Evolutionary conservation across 2,113 vertebrate species (phyloP).

Genomic region (Recurvirostra avosetta): DNA sequence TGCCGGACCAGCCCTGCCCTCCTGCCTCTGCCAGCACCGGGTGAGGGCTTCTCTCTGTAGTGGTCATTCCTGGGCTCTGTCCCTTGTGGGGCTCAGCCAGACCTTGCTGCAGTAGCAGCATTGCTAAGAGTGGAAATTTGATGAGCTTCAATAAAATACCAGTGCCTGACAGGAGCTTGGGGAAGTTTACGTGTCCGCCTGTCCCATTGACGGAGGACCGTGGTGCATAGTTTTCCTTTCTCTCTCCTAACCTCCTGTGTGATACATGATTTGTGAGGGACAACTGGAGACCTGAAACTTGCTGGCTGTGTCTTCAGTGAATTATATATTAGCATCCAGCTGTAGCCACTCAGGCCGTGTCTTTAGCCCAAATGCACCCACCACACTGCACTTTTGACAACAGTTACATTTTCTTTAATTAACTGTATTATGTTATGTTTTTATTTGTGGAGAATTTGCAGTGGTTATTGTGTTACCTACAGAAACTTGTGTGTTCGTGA

Average conservation of each 20-base stretch:
- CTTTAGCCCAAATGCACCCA: neutral
- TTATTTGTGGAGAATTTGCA: neutral
- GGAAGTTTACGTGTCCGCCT: accelerated
- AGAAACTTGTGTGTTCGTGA: neutral
- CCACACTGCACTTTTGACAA: neutral
- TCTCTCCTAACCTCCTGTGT: neutral
- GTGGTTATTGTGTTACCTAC: neutral
- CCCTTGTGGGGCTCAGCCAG: neutral
- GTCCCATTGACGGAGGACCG: neutral
- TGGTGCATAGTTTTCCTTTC: neutral
- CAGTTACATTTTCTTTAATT: neutral
- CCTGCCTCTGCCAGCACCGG: neutral
- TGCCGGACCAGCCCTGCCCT: neutral
- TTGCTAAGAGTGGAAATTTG: neutral
- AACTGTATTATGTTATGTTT: neutral
- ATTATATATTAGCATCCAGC: neutral
- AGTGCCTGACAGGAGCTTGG: neutral
- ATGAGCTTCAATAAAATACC: neutral
- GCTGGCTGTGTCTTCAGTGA: neutral
- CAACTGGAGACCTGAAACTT: neutral
- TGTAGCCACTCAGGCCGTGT: neutral
- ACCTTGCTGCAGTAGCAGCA: neutral
- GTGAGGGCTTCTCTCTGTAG: accelerated
- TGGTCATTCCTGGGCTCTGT: neutral
- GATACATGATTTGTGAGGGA: neutral